Base-by-base conservation (phyloP, 1,140 invertebrate species). In the Meloidogyne floridensis region DNA sequence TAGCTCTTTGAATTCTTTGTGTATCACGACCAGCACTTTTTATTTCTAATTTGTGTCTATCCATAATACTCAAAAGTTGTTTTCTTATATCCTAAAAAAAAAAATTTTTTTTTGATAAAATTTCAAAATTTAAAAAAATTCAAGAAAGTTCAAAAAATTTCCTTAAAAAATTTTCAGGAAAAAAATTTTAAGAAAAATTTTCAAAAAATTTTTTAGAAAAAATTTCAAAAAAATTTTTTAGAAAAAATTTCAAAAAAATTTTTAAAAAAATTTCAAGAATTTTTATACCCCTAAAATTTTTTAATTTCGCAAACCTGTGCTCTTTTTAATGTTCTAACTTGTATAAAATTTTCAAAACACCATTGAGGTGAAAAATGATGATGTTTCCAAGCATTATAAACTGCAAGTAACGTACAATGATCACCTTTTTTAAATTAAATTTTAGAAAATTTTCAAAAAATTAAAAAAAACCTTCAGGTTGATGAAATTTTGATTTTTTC, bases 261-360 rank as follows among this genome's bases (percentile, higher is more conserved):
- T 32, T 32, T 32, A 32, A 20, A 20, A 20, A 32, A 32, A n/a
- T n/a, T 32, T 32, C 1, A 32, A 32, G n/a, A n/a, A n/a, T n/a
- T n/a, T n/a, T n/a, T n/a, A n/a, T n/a, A n/a, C n/a, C n/a, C n/a
- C n/a, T n/a, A 32, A 32, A 32, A 32, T 1, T 32, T 32, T 32
- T 32, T 32, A 32, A 32, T 32, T 32, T 32, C 32, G 32, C 32
- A 32, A 74, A 87, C 86, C 75, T 88, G 97, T 0, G 97, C 96
- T 77, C 97, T 92, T 91, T 98, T 98, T 54, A 99, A 91, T 0
- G 96, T 98, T 32, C 97, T 91, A 53, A 97, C 96, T 92, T 99
- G 98, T 8, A 99, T 95, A 91, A 99, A 99, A 91, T 99, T 99
- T 90, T 99, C 97, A 90, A 97, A 98, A 91, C 97, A 99, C 98